Evolutionary conservation across 2,797 vertebrate species (phyloP).

Genomic region (Poeciliopsis infans): DNA sequence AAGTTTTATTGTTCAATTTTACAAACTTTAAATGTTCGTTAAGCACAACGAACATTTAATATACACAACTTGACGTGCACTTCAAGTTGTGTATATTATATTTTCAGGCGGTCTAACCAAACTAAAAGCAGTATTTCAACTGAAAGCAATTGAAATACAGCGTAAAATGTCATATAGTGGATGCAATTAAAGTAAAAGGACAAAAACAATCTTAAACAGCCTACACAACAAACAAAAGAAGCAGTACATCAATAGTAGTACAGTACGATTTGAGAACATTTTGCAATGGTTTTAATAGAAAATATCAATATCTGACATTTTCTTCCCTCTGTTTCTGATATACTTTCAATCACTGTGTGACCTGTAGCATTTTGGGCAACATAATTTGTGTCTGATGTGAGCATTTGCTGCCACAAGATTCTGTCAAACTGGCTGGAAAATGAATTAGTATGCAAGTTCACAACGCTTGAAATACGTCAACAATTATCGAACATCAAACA

Average conservation of each 20-base stretch:
- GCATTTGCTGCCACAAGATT: not conserved
- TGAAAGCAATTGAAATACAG: not conserved
- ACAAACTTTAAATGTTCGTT: not conserved
- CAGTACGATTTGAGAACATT: not conserved
- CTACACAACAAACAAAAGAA: not conserved
- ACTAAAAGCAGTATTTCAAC: not conserved
- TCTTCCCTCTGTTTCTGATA: not conserved
- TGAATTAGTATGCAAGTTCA: not conserved
- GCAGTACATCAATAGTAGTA: not conserved
- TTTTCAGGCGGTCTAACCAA: not conserved
- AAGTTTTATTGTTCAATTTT: not conserved
- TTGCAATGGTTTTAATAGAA: not conserved
- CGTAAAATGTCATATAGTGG: not conserved
- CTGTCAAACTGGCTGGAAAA: not conserved
- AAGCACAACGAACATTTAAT: not conserved
- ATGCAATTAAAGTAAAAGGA: not conserved
- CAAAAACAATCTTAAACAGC: not conserved
- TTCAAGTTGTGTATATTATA: not conserved
- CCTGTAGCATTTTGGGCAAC: not conserved
- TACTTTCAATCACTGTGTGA: not conserved
- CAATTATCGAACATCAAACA: not conserved
- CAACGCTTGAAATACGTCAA: not conserved
- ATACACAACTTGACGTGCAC: not conserved
- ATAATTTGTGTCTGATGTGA: not conserved
- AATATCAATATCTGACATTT: not conserved